Base-by-base conservation (phyloP, 2,113 vertebrate species). In the Pristiophorus japonicus region DNA sequence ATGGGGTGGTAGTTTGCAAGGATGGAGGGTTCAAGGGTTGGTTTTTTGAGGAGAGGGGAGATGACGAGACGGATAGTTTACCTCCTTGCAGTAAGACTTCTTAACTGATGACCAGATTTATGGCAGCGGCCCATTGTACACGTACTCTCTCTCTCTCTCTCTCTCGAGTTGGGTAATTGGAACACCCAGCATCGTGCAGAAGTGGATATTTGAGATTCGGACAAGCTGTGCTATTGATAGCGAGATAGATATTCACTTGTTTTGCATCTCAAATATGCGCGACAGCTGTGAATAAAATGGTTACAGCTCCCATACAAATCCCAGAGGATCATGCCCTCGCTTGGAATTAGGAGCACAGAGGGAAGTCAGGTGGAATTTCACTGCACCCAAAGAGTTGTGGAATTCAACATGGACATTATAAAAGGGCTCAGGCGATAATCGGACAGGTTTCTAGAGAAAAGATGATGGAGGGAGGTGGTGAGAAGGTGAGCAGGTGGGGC, bases 181-280 rank as follows among this genome's bases (percentile, higher is more conserved):
- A 59, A 63, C 59, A n/a, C 59, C 59, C 88, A 38, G 34, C 62
- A 38, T 38, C 62, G 87, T 62, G 87, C 30, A 62, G 51, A 62
- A 59, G 27, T 10, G 30, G 16, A 92, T 92, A 63, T n/a, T 63
- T 92, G 59, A 92, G 59, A 92, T n/a, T 38, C 34, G 16, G 62
- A 63, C 88, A 92, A 63, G 88, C 88, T 92, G 88, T 92, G 55
- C 59, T 63, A 63, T 45, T 38, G 34, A 63, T 65, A 38, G 34
- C 34, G 59, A 59, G 59, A 63, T n/a, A 92, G 88, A 92, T 92
- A 92, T 92, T 92, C 51, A 63, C n/a, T 92, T 92, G 59, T 62
- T 63, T 63, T 92, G 88, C 59, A 38, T 92, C 34, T 92, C 88
- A 92, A 92, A 92, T 92, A 92, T 92, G 88, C 0, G 88, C 34